Base-by-base conservation (phyloP, 2,113 vertebrate species). In the Piliocolobus tephrosceles region DNA sequence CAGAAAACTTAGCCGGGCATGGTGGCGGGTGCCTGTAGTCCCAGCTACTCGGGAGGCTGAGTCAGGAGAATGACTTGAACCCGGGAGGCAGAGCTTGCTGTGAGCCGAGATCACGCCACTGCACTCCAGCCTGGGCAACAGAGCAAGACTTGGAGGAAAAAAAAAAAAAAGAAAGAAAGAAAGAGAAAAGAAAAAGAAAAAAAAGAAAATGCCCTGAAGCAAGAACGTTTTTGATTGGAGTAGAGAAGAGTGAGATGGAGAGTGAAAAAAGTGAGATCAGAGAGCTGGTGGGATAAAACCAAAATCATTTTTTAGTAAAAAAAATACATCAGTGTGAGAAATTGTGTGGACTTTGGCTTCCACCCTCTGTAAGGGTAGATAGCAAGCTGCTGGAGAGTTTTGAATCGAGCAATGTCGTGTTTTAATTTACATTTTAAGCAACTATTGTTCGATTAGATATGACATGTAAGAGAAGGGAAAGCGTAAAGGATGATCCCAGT, bases 61-160 rank as follows among this genome's bases (percentile, higher is more conserved):
- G 52, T 2, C 18, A 55, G 52, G 52, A 55, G 52, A 20, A 55
- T 55, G 52, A 2, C 6, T 0, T 55, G 18, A 55, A 55, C 6
- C 52, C 52, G 2, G 52, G 52, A 55, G 18, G 52, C 6, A 0
- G 52, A 55, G 52, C 52, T 55, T 55, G 18, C 18, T 2, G 18
- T 55, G 52, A 55, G 18, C 52, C 0, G 1, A 0, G 6, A 55
- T 8, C 18, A 18, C 17, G 0, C 52, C 52, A 55, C 52, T 20
- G 52, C 52, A 55, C 52, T 55, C 52, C 52, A 55, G 52, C 52
- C 18, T 55, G 52, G 1, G 52, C 52, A 20, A 55, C 52, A 55
- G 6, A 55, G 52, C 0, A 0, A 20, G 52, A 55, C 52, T 55
- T 6, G 6, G 2, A 20, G 1, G 18, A 6, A 18, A 55, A 55